These are phyloP conservation scores for Drosophila lacicola DNA, from an alignment of 2,888 invertebrate genomes.

Conservation along the genomic window DNA sequence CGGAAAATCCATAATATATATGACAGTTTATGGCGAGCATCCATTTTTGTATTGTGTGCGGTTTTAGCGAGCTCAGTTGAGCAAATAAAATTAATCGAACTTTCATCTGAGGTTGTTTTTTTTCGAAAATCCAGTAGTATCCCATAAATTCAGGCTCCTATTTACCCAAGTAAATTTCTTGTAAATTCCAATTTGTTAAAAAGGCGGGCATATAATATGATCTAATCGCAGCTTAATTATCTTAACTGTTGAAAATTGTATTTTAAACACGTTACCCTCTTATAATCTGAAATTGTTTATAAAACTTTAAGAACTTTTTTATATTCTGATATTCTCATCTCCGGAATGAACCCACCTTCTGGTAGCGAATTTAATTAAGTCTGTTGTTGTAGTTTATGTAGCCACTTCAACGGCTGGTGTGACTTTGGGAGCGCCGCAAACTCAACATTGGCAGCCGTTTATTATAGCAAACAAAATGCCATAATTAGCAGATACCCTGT, in stretches of 20 bases:
- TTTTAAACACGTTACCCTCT: no score
- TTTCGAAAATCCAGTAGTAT: no score
- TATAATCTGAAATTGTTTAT: no score
- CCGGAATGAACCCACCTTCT: conserved; percentile 1
- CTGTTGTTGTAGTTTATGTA: conserved; percentile 45
- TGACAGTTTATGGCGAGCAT: not conserved
- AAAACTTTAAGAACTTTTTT: not conserved
- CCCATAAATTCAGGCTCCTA: no score
- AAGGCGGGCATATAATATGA: no score
- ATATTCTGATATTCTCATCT: conserved; percentile 4
- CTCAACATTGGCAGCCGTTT: conserved; percentile 66
- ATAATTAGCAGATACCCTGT: conserved; percentile 64
- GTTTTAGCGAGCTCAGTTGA: not conserved
- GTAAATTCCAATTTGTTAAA: no score
- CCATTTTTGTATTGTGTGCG: not conserved
- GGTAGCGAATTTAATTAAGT: conserved; percentile 40
- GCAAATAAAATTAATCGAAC: not conserved
- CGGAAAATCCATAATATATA: not conserved
- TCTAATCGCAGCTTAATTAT: no score
- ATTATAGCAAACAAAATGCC: conserved; percentile 68
- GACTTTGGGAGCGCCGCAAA: conserved; percentile 65
- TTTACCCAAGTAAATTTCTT: no score
- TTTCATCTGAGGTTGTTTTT: no score
- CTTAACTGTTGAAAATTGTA: no score
- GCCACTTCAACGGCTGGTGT: conserved; percentile 53